Conservation (phyloP, 2,888 invertebrate genomes). For the Amiota communis region DNA sequence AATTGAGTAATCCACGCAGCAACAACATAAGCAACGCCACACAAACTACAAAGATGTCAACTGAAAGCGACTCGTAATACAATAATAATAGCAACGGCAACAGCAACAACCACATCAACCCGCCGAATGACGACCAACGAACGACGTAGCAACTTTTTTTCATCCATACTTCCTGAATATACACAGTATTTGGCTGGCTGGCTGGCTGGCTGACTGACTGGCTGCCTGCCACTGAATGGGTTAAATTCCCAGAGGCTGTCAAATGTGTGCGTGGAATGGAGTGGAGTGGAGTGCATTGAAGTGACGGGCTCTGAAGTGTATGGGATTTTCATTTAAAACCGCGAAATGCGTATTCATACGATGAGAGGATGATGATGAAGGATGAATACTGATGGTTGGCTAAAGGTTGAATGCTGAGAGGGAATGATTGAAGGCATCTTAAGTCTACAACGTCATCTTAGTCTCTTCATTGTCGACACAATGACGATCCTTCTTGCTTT, state of each 20-base stretch:
- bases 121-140: too few relatives aligned
- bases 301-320: conserved; percentile 17
- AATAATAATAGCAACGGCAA: too few relatives aligned
- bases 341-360: conserved; percentile 31
- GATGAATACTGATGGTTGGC: too few relatives aligned
- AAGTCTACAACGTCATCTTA: conserved; percentile 30
- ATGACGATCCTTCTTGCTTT: too few relatives aligned
- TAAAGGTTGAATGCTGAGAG: too few relatives aligned
- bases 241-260: conserved; percentile 59
- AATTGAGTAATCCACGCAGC: conserved; percentile 73
- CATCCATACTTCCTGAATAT: too few relatives aligned
- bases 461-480: too few relatives aligned
- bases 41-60: not conserved
- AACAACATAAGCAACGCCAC: conserved; percentile 37
- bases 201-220: not conserved
- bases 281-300: conserved; percentile 3
- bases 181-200: too few relatives aligned
- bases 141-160: too few relatives aligned
- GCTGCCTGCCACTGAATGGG: conserved; percentile 51
- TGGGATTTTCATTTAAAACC: conserved; percentile 47
- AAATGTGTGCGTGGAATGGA: conserved; percentile 31
- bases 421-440: conserved; percentile 19
- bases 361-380: too few relatives aligned
- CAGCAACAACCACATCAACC: too few relatives aligned
- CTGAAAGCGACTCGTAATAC: not conserved